phyloP scores from a whole-genome alignment of 2,113 vertebrate genomes.

The Apus apus region DNA sequence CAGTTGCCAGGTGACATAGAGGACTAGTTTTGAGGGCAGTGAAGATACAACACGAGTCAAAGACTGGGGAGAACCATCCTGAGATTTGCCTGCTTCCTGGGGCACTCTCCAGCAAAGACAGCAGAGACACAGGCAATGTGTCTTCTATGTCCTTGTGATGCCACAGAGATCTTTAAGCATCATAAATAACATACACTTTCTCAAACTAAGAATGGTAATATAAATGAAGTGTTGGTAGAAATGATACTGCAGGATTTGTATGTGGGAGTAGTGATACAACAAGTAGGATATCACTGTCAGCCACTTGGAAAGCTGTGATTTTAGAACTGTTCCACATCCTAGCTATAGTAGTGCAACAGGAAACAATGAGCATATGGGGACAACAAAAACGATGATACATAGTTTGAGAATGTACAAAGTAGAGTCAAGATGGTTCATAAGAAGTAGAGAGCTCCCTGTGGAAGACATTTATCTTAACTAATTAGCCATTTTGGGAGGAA shows the following conservation, averaged over 20 bases:
- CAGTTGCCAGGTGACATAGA: neutral
- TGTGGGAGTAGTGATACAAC: neutral
- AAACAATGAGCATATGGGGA: constrained; percentile 38
- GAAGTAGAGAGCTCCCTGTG: neutral
- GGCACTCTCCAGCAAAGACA: neutral
- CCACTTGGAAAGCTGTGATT: constrained; percentile 21
- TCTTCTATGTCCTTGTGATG: neutral
- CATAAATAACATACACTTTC: neutral
- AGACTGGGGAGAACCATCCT: neutral
- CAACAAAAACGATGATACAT: neutral
- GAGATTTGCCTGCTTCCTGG: neutral
- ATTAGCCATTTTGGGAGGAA: constrained; percentile 3
- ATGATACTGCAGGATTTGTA: neutral
- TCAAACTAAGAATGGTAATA: neutral
- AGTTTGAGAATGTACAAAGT: neutral
- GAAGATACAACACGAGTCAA: neutral
- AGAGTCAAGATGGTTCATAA: neutral
- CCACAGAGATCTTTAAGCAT: neutral
- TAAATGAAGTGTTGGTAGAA: neutral
- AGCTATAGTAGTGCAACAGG: neutral
- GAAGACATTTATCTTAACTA: constrained; percentile 20
- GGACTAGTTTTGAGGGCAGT: neutral
- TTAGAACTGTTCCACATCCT: neutral
- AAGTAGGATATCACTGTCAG: neutral
- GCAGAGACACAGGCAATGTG: neutral